These are phyloP conservation scores for Anolis sagrei DNA, from an alignment of 2,113 vertebrate genomes.

Conservation along the genomic window DNA sequence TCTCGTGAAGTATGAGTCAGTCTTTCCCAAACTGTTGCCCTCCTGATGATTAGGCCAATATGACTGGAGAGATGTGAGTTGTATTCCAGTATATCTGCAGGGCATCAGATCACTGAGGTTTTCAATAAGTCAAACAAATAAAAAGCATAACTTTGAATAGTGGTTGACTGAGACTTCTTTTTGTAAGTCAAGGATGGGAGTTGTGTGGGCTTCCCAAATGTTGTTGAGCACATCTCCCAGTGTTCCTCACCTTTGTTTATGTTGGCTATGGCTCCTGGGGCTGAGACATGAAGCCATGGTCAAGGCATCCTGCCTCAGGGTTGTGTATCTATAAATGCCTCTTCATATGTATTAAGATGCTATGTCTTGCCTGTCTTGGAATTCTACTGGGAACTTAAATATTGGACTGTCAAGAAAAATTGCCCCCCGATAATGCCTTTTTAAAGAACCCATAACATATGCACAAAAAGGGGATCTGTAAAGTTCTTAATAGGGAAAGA, in stretches of 20 bases:
- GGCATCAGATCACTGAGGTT: too few species aligned
- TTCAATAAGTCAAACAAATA: too few species aligned
- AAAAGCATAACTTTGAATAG: neutral
- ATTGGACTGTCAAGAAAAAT: neutral
- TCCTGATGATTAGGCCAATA: too few species aligned
- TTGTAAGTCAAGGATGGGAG: too few species aligned
- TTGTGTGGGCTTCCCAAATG: too few species aligned
- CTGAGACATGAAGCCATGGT: neutral
- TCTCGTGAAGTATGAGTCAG: too few species aligned
- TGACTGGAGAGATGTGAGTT: too few species aligned
- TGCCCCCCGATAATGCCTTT: neutral
- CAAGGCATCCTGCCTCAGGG: neutral
- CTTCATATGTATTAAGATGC: neutral
- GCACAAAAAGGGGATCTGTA: neutral
- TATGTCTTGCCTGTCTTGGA: neutral
- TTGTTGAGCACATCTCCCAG: too few species aligned
- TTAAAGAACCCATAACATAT: neutral
- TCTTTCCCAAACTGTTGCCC: too few species aligned
- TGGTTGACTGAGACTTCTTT: neutral
- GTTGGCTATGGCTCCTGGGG: neutral
- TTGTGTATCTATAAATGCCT: neutral
- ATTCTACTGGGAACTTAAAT: neutral
- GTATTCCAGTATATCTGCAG: too few species aligned
- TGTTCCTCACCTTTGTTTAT: neutral
- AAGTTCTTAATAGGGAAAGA: neutral